These are phyloP conservation scores for Poecilobothrus nobilitatus DNA, from an alignment of 2,888 invertebrate genomes.

Conservation along the genomic window DNA sequence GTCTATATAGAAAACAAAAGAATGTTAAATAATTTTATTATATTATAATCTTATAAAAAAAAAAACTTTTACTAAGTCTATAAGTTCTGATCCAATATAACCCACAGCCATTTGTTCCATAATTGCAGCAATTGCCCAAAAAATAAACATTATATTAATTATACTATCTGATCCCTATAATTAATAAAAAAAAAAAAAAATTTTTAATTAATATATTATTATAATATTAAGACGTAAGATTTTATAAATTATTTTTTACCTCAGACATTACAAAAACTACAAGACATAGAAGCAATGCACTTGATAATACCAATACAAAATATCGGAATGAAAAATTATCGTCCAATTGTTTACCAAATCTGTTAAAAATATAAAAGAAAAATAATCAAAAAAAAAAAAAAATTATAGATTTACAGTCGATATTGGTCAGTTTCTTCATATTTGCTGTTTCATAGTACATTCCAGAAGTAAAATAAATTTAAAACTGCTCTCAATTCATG, in stretches of 20 bases:
- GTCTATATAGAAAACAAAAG: not conserved
- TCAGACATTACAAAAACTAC: not conserved
- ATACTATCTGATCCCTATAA: not conserved
- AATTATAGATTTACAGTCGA: no score
- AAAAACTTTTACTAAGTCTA: not conserved
- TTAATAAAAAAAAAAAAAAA: not conserved
- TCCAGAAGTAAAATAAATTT: no score
- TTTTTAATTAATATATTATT: not conserved
- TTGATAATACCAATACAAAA: not conserved
- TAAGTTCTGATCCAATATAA: not conserved
- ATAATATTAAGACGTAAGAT: no score
- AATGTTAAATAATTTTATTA: no score
- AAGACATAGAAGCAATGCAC: not conserved
- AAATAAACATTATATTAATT: not conserved
- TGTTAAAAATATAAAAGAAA: not conserved
- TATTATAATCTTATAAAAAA: no score
- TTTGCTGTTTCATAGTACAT: no score
- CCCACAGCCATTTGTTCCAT: not conserved
- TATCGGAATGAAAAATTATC: constrained; percentile 7
- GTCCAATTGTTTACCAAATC: not conserved
- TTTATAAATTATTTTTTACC: not conserved
- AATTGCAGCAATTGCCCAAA: not conserved
- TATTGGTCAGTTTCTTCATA: no score
- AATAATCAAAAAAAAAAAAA: not conserved
- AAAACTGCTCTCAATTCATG: no score